A percentile compares a stretch with the other conserved stretches of the same genome.
Conservation (phyloP, 2,888 invertebrate species). For the Hecatera dysodea region DNA sequence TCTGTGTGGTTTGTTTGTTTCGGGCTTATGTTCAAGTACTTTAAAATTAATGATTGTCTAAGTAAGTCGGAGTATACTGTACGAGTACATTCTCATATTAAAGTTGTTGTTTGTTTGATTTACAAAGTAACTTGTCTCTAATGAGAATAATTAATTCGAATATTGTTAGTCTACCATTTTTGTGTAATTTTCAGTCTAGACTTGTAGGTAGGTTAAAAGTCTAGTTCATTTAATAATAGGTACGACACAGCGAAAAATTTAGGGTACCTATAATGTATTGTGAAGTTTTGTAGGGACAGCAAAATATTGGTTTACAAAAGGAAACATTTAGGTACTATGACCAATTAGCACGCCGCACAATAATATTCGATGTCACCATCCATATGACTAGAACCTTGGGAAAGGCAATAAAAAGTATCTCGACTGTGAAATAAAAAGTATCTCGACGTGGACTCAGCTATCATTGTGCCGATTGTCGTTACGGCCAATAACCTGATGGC, state of each 20-base stretch:
- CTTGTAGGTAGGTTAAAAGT: neutral
- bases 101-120: conserved; percentile 45
- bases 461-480: no score
- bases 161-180: conserved; percentile 16
- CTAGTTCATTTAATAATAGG: neutral
- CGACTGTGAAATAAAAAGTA: no score
- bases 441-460: no score
- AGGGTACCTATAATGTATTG: no score
- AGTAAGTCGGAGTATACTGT: conserved; percentile 34
- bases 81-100: conserved; percentile 27
- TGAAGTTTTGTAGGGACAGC: conserved; percentile 12
- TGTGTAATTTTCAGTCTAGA: neutral
- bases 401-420: no score
- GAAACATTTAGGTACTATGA: no score
- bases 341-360: no score
- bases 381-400: no score
- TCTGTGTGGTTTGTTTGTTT: conserved; percentile 41
- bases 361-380: no score
- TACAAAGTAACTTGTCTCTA: conserved; percentile 24
- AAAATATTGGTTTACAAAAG: conserved; percentile 14
- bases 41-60: conserved; percentile 50
- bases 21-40: conserved; percentile 20
- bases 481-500: no score
- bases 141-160: conserved; percentile 28
- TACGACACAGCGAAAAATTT: no score